Evolutionary conservation across 2,797 vertebrate genomes (phyloP).

Genomic region (Sebastes diploproa): DNA sequence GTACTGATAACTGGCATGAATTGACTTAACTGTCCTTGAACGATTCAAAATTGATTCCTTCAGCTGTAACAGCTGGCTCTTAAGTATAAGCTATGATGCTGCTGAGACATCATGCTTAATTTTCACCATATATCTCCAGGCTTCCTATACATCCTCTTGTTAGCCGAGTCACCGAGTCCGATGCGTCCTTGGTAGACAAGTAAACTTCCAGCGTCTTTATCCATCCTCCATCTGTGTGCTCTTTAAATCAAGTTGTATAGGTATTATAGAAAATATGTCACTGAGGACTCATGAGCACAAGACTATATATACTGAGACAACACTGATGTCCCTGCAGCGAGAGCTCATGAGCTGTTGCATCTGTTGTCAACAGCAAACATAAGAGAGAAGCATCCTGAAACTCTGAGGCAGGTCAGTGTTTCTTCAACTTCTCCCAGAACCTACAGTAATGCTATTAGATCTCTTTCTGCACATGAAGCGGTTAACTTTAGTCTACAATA

Average conservation of each 20-base stretch:
- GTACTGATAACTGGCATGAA: neutral
- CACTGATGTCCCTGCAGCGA: conserved; percentile 9
- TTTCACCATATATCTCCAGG: neutral
- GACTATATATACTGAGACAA: neutral
- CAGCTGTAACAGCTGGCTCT: neutral
- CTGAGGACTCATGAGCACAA: neutral
- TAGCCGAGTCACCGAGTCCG: conserved; percentile 1
- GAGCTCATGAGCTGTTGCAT: conserved; percentile 7
- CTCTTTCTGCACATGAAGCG: neutral
- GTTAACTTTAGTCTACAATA: neutral
- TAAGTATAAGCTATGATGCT: neutral
- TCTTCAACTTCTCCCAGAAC: neutral
- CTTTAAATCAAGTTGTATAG: neutral
- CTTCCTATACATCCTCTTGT: neutral
- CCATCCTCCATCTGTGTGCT: conserved; percentile 33
- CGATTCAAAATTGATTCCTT: neutral
- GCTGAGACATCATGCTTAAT: neutral
- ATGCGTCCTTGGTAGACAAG: neutral
- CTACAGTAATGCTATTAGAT: neutral
- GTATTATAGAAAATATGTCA: conserved; percentile 8
- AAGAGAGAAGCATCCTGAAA: neutral
- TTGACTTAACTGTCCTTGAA: conserved; percentile 1
- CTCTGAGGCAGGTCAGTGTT: neutral
- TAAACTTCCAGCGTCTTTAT: conserved; percentile 19
- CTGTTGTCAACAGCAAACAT: neutral